Conservation (phyloP, 2,888 invertebrate species). For the Podotricha telesiphe region DNA sequence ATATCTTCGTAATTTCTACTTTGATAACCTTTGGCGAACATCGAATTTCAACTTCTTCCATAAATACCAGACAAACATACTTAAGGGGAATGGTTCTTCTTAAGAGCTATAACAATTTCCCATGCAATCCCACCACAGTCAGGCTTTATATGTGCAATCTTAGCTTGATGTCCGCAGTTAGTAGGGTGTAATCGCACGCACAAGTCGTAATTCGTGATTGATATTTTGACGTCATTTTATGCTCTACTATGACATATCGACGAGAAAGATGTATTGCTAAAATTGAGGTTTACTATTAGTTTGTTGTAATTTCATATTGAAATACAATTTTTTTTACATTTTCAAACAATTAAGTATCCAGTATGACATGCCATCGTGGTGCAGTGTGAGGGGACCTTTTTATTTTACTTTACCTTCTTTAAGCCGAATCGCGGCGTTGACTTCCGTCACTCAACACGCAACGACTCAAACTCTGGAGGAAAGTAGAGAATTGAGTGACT, state of each 20-base stretch:
- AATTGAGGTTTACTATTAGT: neutral
- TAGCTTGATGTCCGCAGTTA: neutral
- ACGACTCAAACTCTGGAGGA: no score
- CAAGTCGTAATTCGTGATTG: constrained; percentile 4
- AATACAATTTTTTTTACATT: no score
- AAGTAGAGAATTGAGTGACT: no score
- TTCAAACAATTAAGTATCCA: no score
- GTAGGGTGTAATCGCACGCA: neutral
- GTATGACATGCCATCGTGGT: no score
- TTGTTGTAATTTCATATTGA: no score
- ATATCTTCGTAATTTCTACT: no score
- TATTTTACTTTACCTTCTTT: no score
- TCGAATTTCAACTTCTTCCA: neutral
- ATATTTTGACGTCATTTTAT: constrained; percentile 15
- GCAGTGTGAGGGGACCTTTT: no score
- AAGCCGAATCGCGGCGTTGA: no score
- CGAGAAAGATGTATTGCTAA: neutral
- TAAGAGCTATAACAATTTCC: constrained; percentile 8
- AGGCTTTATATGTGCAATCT: neutral
- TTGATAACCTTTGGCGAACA: no score
- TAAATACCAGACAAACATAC: neutral
- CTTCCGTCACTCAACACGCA: no score
- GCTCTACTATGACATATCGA: neutral
- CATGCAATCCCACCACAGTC: neutral
- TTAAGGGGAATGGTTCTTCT: neutral